These are phyloP conservation scores for Trachelus iudaicus DNA, from an alignment of 2,888 invertebrate species.

Conservation along the genomic window DNA sequence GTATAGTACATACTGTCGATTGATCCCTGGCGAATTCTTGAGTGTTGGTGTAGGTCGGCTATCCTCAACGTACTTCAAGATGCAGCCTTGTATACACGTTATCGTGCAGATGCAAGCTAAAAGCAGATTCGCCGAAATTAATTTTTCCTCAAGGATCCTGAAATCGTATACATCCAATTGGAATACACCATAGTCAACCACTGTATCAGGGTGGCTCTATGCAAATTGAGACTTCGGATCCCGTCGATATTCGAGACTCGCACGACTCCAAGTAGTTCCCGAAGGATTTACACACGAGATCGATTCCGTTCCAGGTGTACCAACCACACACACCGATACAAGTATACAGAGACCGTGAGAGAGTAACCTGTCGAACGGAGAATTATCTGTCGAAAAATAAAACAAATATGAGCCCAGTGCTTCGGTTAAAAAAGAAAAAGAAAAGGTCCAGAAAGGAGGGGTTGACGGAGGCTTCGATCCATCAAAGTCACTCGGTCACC, in stretches of 20 bases:
- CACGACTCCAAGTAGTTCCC: background rate
- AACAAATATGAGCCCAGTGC: constrained; percentile 48
- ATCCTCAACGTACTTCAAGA: background rate
- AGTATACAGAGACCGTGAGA: constrained; percentile 50
- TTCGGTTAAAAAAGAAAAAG: background rate
- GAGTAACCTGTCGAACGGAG: constrained; percentile 55
- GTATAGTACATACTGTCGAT: background rate
- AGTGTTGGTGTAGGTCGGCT: background rate
- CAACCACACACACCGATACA: background rate
- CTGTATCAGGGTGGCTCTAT: background rate
- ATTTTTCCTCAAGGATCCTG: background rate
- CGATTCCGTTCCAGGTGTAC: constrained; percentile 9
- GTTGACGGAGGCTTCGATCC: constrained; percentile 56
- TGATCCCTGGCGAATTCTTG: background rate
- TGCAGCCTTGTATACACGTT: background rate
- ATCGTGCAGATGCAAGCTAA: background rate
- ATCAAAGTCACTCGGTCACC: constrained; percentile 59
- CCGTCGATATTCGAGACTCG: background rate
- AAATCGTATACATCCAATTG: background rate
- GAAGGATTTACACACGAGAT: background rate
- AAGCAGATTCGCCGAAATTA: background rate
- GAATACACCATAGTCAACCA: background rate
- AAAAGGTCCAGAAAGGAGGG: constrained; percentile 27
- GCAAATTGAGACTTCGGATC: background rate
- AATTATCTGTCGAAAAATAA: constrained; percentile 54